A percentile compares a stretch with the other conserved stretches of the same genome.
These are phyloP conservation scores for Zapornia atra DNA, from an alignment of 2,113 vertebrate species.

Conservation along the genomic window DNA sequence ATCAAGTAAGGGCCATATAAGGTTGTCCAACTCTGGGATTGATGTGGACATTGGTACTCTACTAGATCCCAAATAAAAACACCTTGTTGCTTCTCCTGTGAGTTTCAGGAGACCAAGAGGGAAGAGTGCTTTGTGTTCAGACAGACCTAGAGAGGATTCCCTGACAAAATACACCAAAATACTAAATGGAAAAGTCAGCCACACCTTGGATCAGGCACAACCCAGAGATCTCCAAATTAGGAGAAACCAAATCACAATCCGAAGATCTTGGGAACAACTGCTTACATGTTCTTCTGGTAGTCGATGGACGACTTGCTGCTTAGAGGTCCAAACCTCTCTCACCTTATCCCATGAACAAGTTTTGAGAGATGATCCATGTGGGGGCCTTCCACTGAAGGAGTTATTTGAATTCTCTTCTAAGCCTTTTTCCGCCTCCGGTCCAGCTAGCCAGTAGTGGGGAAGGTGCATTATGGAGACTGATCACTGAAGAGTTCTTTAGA, in stretches of 20 bases:
- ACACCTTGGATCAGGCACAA: not conserved
- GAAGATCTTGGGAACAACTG: rapidly evolving
- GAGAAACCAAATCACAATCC: not conserved
- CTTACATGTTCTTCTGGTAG: not conserved
- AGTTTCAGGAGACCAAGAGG: not conserved
- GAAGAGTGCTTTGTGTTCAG: not conserved
- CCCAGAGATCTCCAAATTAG: not conserved
- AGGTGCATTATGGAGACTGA: not conserved
- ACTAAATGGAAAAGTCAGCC: not conserved
- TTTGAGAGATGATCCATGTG: not conserved
- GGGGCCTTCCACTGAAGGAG: not conserved
- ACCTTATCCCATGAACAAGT: not conserved
- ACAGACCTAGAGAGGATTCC: not conserved
- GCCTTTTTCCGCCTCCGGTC: not conserved
- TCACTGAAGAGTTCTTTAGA: not conserved
- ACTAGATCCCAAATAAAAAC: not conserved
- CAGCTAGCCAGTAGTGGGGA: not conserved
- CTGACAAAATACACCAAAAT: not conserved
- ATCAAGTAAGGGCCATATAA: not conserved
- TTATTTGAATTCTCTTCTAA: not conserved
- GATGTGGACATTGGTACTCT: not conserved
- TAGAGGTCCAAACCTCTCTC: not conserved
- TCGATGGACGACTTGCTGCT: not conserved
- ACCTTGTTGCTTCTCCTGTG: not conserved
- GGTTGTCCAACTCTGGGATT: not conserved